These are phyloP conservation scores for Montipora capricornis DNA, from an alignment of 64 coral and sea anemone species.

Conservation along the genomic window DNA sequence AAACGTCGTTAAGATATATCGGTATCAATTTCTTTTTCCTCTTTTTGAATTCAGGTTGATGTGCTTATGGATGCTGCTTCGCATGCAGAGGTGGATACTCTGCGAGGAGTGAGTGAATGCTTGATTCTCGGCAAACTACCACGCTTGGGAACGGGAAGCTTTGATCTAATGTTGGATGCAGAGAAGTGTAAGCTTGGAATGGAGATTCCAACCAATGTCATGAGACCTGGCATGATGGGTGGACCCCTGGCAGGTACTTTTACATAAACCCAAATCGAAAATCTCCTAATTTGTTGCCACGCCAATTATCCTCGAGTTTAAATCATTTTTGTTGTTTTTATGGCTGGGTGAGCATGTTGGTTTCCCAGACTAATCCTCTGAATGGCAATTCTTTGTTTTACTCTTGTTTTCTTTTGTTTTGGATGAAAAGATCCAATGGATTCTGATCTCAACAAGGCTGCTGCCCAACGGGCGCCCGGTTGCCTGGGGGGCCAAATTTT, in stretches of 20 bases:
- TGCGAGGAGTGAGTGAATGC: slow-evolving; percentile 96
- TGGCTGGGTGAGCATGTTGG: too few species aligned
- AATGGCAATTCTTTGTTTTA: too few species aligned
- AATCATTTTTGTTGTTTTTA: too few species aligned
- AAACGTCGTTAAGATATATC: too few species aligned
- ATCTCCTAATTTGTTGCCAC: too few species aligned
- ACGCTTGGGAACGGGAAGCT: slow-evolving; percentile 87
- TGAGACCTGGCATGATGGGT: slow-evolving; percentile 95
- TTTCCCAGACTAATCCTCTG: too few species aligned
- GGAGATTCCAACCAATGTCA: slow-evolving; percentile 95
- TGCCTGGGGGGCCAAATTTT: too few species aligned
- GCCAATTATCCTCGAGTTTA: too few species aligned
- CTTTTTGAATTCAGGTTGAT: slow-evolving; percentile 75
- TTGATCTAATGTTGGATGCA: slow-evolving; percentile 98
- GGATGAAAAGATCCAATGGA: too few species aligned
- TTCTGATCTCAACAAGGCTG: too few species aligned
- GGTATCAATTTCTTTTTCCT: background rate
- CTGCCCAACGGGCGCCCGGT: too few species aligned
- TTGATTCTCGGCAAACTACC: slow-evolving; percentile 96
- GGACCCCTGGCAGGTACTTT: slow-evolving; percentile 90
- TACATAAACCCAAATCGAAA: background rate
- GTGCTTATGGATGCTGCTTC: slow-evolving; percentile 87
- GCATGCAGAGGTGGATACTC: slow-evolving; percentile 82
- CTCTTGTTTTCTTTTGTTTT: too few species aligned
- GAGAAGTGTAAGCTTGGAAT: slow-evolving; percentile 99